Evolutionary conservation across 2,888 invertebrate species (phyloP).

Genomic region (Thelaira solivaga): DNA sequence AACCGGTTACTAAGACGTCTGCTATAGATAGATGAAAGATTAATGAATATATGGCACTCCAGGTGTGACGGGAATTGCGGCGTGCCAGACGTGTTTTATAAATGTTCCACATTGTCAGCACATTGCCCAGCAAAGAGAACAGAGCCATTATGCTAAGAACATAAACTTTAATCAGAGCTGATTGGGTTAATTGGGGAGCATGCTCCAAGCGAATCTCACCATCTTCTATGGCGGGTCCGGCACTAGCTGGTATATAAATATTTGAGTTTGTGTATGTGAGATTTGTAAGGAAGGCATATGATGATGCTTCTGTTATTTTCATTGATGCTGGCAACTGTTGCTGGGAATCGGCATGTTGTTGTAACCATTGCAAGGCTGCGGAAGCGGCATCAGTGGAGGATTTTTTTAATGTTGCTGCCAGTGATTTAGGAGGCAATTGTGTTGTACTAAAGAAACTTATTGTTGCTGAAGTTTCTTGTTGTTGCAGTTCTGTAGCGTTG

Average conservation of each 20-base stretch:
- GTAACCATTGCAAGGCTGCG: slow-evolving; percentile 44
- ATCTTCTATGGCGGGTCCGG: slow-evolving; percentile 50
- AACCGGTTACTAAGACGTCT: slow-evolving; percentile 87
- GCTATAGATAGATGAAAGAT: slow-evolving; percentile 90
- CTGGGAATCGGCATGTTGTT: slow-evolving; percentile 32
- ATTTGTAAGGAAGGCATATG: slow-evolving; percentile 44
- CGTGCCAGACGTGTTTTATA: slow-evolving; percentile 81
- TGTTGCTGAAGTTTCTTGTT: background rate
- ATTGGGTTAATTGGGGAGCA: slow-evolving; percentile 83
- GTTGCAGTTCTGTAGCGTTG: background rate
- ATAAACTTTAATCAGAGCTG: slow-evolving; percentile 82
- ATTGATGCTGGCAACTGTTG: slow-evolving; percentile 38
- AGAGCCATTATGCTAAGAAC: slow-evolving; percentile 84
- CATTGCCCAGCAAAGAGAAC: slow-evolving; percentile 85
- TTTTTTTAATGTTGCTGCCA: background rate
- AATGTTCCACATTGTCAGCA: slow-evolving; percentile 87
- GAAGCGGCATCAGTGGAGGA: slow-evolving; percentile 29
- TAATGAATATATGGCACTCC: slow-evolving; percentile 86
- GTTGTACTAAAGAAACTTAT: background rate
- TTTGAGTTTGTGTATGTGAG: slow-evolving; percentile 35
- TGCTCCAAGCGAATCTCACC: slow-evolving; percentile 78
- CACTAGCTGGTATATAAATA: slow-evolving; percentile 38
- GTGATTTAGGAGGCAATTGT: background rate
- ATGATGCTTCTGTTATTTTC: slow-evolving; percentile 34
- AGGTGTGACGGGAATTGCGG: slow-evolving; percentile 80